Conservation (phyloP, 2,888 invertebrate species). For the Papilio gigon region DNA sequence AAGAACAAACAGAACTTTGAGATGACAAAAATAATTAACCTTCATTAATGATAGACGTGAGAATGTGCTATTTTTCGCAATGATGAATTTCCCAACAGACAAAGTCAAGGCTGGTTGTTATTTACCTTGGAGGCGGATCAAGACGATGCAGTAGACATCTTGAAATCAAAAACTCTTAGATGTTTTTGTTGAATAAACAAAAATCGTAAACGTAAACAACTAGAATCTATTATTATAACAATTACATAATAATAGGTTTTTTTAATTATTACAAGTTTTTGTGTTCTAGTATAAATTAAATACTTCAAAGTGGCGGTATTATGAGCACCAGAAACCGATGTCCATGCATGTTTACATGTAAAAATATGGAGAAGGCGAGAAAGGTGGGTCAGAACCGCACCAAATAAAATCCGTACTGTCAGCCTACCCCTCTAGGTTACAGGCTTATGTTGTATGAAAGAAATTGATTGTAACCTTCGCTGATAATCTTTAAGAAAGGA, state of each 20-base stretch:
- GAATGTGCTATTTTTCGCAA: slow-evolving; percentile 26
- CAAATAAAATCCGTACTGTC: too few relatives aligned
- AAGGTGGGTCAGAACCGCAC: too few relatives aligned
- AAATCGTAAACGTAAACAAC: background rate
- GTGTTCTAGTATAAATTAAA: too few relatives aligned
- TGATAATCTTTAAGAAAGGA: too few relatives aligned
- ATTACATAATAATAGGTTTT: background rate
- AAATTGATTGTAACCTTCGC: too few relatives aligned
- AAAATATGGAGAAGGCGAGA: too few relatives aligned
- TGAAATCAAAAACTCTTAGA: background rate
- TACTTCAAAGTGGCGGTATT: too few relatives aligned
- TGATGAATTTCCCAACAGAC: slow-evolving; percentile 16
- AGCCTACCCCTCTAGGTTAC: too few relatives aligned
- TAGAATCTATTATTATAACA: background rate
- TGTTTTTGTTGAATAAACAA: background rate
- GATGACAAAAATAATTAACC: slow-evolving; percentile 1
- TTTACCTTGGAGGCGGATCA: slow-evolving; percentile 37
- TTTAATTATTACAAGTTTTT: background rate
- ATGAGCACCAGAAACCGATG: too few relatives aligned
- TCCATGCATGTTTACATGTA: too few relatives aligned
- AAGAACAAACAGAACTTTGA: background rate
- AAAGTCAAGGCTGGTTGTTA: slow-evolving; percentile 34
- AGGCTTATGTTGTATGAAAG: too few relatives aligned
- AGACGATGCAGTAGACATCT: background rate
- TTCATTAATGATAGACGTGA: background rate